These are phyloP conservation scores for Phaetusa simplex DNA, from an alignment of 2,113 vertebrate species.

Conservation along the genomic window DNA sequence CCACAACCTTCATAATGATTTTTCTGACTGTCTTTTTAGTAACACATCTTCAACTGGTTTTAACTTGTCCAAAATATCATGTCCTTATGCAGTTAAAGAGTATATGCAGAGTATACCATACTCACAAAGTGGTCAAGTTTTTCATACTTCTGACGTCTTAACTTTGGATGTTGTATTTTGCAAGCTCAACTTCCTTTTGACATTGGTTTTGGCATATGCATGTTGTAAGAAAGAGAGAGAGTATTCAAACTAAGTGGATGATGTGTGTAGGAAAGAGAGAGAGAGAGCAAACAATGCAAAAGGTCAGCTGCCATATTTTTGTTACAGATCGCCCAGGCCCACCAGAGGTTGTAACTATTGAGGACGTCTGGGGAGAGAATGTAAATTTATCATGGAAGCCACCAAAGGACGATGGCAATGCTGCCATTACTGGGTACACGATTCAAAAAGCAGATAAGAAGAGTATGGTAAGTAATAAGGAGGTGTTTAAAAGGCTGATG, in stretches of 20 bases:
- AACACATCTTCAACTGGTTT: neutral
- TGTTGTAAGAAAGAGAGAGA: neutral
- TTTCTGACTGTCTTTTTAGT: neutral
- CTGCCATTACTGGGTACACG: conserved; percentile 93
- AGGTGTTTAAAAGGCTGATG: neutral
- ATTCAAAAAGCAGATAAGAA: conserved; percentile 99
- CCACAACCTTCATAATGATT: neutral
- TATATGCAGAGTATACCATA: too few relatives aligned
- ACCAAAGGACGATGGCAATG: conserved; percentile 91
- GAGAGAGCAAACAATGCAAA: neutral
- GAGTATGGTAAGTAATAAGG: conserved; percentile 85
- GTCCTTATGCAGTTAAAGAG: neutral
- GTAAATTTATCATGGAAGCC: conserved; percentile 92
- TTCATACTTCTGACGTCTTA: neutral
- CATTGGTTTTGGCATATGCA: rapidly evolving
- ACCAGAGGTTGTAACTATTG: conserved; percentile 86
- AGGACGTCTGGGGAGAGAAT: conserved; percentile 95
- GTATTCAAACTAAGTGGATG: neutral
- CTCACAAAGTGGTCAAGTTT: neutral
- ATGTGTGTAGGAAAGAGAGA: neutral
- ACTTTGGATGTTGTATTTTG: neutral
- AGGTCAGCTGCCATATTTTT: neutral
- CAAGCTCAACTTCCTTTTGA: neutral
- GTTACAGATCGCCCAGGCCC: conserved; percentile 90
- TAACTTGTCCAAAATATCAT: neutral